These are phyloP conservation scores for Brachionus rubens DNA, from an alignment of 1,140 invertebrate genomes.

Conservation along the genomic window DNA sequence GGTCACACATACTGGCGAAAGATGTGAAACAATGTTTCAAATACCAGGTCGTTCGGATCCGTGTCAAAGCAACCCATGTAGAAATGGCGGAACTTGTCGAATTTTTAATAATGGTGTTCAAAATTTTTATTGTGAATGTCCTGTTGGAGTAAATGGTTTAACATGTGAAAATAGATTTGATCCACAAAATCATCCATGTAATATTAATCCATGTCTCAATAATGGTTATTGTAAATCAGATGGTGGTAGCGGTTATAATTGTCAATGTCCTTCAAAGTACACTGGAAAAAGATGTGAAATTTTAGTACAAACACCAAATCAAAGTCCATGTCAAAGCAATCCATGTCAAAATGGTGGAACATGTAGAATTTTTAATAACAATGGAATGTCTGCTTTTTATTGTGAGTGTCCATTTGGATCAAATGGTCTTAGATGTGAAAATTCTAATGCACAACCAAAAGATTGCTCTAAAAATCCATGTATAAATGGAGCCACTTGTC, in stretches of 20 bases:
- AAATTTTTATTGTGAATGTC: constrained; percentile 11
- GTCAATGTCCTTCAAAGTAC: not conserved
- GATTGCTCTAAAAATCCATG: no score
- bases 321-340: not conserved
- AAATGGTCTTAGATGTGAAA: constrained; percentile 1
- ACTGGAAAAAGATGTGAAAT: constrained; percentile 7
- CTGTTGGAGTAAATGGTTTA: not conserved
- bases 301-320: not conserved
- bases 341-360: not conserved
- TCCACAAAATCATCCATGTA: not conserved
- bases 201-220: not conserved
- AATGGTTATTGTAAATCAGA: not conserved
- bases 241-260: not conserved
- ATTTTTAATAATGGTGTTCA: not conserved
- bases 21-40: no score
- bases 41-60: not conserved
- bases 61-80: not conserved
- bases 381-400: no score
- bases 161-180: not conserved
- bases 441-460: no score
- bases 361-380: not conserved
- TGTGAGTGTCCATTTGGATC: not conserved
- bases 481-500: no score
- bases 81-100: constrained; percentile 6
- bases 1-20: no score